Base-by-base conservation (phyloP, 2,888 invertebrate species). In the Venusia cambrica region DNA sequence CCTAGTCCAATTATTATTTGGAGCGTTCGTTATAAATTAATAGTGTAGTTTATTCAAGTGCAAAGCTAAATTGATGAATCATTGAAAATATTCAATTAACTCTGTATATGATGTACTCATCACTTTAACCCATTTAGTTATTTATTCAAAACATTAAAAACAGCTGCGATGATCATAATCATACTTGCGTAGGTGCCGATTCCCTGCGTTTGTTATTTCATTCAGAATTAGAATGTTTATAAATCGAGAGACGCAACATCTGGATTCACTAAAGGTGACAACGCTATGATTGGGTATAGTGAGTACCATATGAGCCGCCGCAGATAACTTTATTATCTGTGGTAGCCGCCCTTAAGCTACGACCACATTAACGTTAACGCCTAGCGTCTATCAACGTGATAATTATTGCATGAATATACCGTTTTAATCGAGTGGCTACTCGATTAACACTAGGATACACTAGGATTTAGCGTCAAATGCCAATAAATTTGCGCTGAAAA, bases 231-330 rank as follows among this genome's bases (percentile, higher is more conserved):
- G 29, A 24, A 24, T 15, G 18, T 22, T 22, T 28, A 20, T 15
- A n/a, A 27, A 19, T 54, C 31, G 62, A 66, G 70, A 79, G 72
- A 66, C 64, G 67, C 73, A 77, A 73, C 81, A 78, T 75, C 54
- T 71, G 69, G 53, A 56, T 66, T 65, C 65, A 65, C 55, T 66
- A 62, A 64, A 75, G 67, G 67, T 73, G 73, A 72, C 75, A 70
- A 57, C 54, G 59, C 68, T 59, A 67, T 70, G 54, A 70, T 72
- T 49, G 40, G 38, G 43, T 63, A 64, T n/a, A n/a, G n/a, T n/a
- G n/a, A n/a, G n/a, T n/a, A n/a, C n/a, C n/a, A n/a, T n/a, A n/a
- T n/a, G n/a, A n/a, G n/a, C n/a, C n/a, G n/a, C n/a, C n/a, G n/a
- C n/a, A n/a, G n/a, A n/a, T n/a, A n/a, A n/a, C n/a, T n/a, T n/a